Base-by-base conservation (phyloP, 2,797 vertebrate genomes). In the Columba guinea region DNA sequence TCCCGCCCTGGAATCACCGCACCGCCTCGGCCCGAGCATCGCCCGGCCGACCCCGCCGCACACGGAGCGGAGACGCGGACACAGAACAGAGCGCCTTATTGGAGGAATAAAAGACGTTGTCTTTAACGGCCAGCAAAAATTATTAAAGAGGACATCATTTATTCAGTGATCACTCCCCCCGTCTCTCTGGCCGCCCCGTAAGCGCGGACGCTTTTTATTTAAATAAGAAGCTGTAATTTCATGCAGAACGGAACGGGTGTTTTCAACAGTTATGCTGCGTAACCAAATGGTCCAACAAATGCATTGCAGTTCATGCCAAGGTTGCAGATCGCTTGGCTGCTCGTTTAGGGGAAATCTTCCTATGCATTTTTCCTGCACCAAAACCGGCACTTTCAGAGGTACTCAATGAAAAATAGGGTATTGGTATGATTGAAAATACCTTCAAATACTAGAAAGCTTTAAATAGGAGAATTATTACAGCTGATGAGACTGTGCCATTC, bases 371-470 rank as follows among this genome's bases (percentile, higher is more conserved):
- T 16, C 17, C 32, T 16, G 48, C 59, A 7, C 6, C 39, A 60
- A 24, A 21, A 7, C 8, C 0, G 30, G 39, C 22, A 8, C 4
- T 20, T 14, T 26, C 15, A 8, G 53, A 52, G 6, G 13, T 4
- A 46, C 1, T 2, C 3, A 1, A 2, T 20, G 60, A 60, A 35
- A 81, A 74, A 10, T 0, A 7, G 8, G 6, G 9, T 24, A 30
- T 17, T 14, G 7, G 8, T 41, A 11, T 13, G 9, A 26, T 4
- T 4, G 35, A 41, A 81, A 81, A 81, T 11, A 22, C 3, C 1
- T 16, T 7, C 13, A 13, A 67, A 39, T 18, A 51, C 23, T 21
- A 37, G 51, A 71, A 58, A 52, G 18, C 3, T 6, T 9, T 7
- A 76, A 63, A 10, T 3, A 8, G 7, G 37, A 51, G 22, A 51